phyloP scores from a whole-genome alignment of 2,888 invertebrate genomes.

The Synergus laeviventris region DNA sequence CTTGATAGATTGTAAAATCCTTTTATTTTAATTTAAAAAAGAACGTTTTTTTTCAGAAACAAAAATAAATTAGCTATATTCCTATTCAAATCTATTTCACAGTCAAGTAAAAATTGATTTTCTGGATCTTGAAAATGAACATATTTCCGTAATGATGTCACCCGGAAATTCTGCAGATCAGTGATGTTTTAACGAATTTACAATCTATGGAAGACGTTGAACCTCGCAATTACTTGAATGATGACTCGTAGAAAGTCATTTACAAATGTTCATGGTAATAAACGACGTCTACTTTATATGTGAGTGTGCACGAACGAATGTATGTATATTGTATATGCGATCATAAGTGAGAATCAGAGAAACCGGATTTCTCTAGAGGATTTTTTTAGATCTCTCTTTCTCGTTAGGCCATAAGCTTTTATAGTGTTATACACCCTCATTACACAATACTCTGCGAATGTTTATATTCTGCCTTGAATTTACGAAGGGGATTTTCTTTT shows the following conservation, averaged over 20 bases:
- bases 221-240: conserved; percentile 27
- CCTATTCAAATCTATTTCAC: neutral
- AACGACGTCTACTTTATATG: neutral
- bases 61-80: neutral
- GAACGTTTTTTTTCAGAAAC: neutral
- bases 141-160: neutral
- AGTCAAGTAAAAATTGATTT: neutral
- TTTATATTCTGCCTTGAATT: conserved; percentile 1
- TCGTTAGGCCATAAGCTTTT: conserved; percentile 16
- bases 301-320: neutral
- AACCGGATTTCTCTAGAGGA: conserved; percentile 51
- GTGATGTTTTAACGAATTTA: neutral
- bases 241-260: conserved; percentile 34
- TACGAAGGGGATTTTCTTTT: neutral
- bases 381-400: conserved; percentile 51
- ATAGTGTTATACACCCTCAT: neutral
- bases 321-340: conserved; percentile 27
- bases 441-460: conserved; percentile 14
- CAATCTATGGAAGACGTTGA: conserved; percentile 25
- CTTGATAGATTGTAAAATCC: neutral
- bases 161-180: neutral
- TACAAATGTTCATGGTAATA: conserved; percentile 14
- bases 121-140: neutral
- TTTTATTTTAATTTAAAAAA: neutral
- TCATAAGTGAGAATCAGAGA: conserved; percentile 49